Evolutionary conservation across 1,140 invertebrate species (phyloP), one percentile per base, ranked within the genome.

Genomic region (Papilio polyxenes): DNA sequence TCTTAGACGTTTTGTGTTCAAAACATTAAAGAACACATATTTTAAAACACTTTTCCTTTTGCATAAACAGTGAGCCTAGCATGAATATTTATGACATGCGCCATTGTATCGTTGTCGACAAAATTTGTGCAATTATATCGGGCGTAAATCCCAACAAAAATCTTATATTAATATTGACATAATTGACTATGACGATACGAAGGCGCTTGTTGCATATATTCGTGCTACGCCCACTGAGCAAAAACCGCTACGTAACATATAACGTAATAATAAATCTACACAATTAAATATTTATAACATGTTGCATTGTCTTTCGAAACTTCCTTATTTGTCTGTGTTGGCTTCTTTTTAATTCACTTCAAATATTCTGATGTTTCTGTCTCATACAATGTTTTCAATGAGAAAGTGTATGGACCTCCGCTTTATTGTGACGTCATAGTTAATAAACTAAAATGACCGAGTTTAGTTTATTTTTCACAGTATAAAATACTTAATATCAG

Each of bases 251-350:
- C 48, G 48, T 77, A 77, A 77, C 20, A 53, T 76, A 13, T 5
- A 17, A 77, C 75, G 75, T 77, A 77, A 53, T 23, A 51, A 10
- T 10, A 17, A 75, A 76, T 49, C 49, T 51, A n/a, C 75, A 23
- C 44, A 49, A 51, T 23, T 77, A 77, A 77, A 77, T 53, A 77
- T 77, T 77, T 53, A 77, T 56, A 76, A 53, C 49, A 48, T 49
- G n/a, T 15, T 37, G 48, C 20, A 51, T 48, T 31, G 75, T 77
- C 20, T 77, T 75, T 75, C 53, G 20, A 9, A 49, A 75, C 74
- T 75, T 75, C 72, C 44, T 75, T 75, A 75, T 75, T 75, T 13
- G 48, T 49, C 8, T 7, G 48, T 44, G 40, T 7, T 75, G 13
- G 6, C 6, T n/a, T 8, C 37, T 49, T 75, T 48, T 49, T 75